Evolutionary conservation across 1,140 invertebrate genomes (phyloP).

Genomic region (Nebria ingens): DNA sequence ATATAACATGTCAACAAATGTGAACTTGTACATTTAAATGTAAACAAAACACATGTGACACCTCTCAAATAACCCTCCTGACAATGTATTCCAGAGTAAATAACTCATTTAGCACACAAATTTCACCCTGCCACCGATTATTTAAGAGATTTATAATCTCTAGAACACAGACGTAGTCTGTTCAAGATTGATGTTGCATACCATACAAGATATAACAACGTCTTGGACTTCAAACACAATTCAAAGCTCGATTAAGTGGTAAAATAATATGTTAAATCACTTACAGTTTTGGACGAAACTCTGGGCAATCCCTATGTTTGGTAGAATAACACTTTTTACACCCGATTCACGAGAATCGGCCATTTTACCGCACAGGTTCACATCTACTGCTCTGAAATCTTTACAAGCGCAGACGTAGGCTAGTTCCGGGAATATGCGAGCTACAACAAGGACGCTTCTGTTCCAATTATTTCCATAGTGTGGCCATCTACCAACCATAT

Average conservation of each 20-base stretch:
- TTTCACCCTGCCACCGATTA: background rate
- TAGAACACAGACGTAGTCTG: conserved; percentile 6
- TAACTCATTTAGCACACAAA: background rate
- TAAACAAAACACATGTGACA: conserved; percentile 6
- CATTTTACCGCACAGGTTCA: conserved; percentile 19
- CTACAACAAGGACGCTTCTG: background rate
- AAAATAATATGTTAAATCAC: conserved; percentile 13
- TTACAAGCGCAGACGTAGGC: conserved; percentile 7
- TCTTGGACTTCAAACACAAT: background rate
- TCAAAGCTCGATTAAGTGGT: background rate
- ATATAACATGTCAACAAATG: conserved; percentile 5
- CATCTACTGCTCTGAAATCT: conserved; percentile 9
- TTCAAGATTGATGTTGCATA: conserved; percentile 6
- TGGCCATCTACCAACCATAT: background rate
- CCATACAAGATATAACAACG: no score
- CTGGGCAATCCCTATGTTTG: conserved; percentile 17
- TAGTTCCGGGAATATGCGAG: conserved; percentile 6
- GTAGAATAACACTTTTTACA: conserved; percentile 18
- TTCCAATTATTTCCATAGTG: background rate
- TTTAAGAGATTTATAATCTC: background rate
- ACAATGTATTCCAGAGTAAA: background rate
- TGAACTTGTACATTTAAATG: background rate
- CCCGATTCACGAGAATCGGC: conserved; percentile 20
- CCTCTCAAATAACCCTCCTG: background rate
- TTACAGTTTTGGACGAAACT: conserved; percentile 23